Percentiles rank a stretch among this genome's conserved stretches.
These are phyloP conservation scores for Holacanthella duospinosa DNA, from an alignment of 2,888 invertebrate species.

Conservation along the genomic window DNA sequence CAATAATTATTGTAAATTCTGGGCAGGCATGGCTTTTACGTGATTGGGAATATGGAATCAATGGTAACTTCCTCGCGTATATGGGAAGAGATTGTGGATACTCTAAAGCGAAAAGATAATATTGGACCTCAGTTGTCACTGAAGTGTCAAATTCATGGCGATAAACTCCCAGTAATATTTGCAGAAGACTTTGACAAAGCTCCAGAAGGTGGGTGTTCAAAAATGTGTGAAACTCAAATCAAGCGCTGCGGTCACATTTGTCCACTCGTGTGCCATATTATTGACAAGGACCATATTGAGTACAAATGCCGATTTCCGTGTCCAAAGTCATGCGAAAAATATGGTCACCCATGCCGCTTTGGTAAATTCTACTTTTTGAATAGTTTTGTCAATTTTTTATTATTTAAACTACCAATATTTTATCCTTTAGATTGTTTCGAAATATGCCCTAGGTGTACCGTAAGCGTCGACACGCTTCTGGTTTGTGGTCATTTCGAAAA, in stretches of 20 bases:
- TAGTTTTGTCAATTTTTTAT: no score
- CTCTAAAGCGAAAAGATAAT: not conserved
- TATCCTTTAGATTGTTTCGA: slow-evolving; percentile 20
- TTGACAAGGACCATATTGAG: slow-evolving; percentile 47
- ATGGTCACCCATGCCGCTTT: slow-evolving; percentile 17
- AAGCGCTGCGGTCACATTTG: slow-evolving; percentile 54
- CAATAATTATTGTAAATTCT: no score
- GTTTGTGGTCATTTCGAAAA: slow-evolving; percentile 47
- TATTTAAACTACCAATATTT: no score
- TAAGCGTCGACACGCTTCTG: slow-evolving; percentile 41
- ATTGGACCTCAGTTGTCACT: not conserved
- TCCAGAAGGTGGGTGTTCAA: slow-evolving; percentile 53
- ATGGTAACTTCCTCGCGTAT: not conserved
- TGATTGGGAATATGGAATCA: not conserved
- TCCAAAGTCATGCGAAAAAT: slow-evolving; percentile 13
- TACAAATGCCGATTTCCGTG: slow-evolving; percentile 47
- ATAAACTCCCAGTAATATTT: slow-evolving; percentile 7
- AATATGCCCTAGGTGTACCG: slow-evolving; percentile 33
- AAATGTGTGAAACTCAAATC: slow-evolving; percentile 47
- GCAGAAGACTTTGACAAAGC: slow-evolving; percentile 18
- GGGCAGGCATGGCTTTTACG: not conserved
- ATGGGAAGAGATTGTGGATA: not conserved
- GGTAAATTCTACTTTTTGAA: not conserved
- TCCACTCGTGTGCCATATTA: slow-evolving; percentile 50
- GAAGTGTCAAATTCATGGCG: slow-evolving; percentile 4